Base-by-base conservation (phyloP, 64 coral and sea anemone genomes). In the Platygyra sinensis region DNA sequence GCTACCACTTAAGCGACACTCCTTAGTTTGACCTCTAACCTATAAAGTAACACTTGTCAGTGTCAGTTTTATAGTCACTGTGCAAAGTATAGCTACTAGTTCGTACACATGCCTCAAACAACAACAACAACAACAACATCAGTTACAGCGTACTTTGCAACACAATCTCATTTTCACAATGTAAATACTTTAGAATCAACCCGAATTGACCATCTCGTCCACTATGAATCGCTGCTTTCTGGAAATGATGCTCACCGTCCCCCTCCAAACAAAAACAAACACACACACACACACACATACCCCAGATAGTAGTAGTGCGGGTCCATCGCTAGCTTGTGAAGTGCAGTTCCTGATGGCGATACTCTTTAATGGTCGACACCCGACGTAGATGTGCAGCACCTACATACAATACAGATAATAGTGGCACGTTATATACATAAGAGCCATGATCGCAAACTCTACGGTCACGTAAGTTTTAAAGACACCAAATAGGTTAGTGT, bases 261-360 rank as follows among this genome's bases (percentile, higher is more conserved):
- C 42, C 42, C 3, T 5, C 42, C 42, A 3, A 6, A 4, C 0
- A 46, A 46, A 46, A 2, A 46, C 4, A 46, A 46, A 46, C 33
- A 36, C 1, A 36, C 1, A 36, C 33, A 46, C 2, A 46, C 39
- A 46, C 42, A 46, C 29, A 67, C 1, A 29, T 67, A 64, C 27
- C 60, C 11, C 62, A 74, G 80, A 84, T 5, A 42, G 36, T 12
- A 51, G 18, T 30, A 67, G 19, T 27, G 54, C 28, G 30, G 69
- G 80, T 42, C 39, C 87, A 9, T 85, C 88, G 30, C n/a, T 29
- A 72, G 61, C 30, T 33, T 52, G 65, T 42, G 30, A 17, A 51
- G 78, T 60, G 59, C 95, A 97, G 88, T 97, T 97, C 77, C 95
- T 83, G 54, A 97, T 94, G 57, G 76, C 93, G 63, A 97, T 83